Base-by-base conservation (phyloP, 2,113 vertebrate genomes). In the Cercocebus atys region DNA sequence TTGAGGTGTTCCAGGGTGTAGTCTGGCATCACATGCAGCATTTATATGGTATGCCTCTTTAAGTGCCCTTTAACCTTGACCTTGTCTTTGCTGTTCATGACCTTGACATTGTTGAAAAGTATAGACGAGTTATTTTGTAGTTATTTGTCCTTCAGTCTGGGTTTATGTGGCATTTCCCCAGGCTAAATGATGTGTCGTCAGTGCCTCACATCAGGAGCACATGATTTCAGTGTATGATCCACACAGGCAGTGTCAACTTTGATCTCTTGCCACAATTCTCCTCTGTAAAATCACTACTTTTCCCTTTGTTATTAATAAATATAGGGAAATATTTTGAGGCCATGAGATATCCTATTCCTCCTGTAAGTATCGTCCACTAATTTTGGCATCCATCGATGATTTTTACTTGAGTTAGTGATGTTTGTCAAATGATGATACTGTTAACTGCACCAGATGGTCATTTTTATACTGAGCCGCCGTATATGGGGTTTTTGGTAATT, bases 221-320 rank as follows among this genome's bases (percentile, higher is more conserved):
- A 0, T 20, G 27, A 64, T 87, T 38, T 81, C 47, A 17, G 1
- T 76, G 1, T 81, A 16, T 68, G 80, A 10, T 73, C n/a, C 43
- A 2, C 17, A 0, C 0, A 3, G 70, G 70, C 76, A 52, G 16
- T n/a, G 30, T 70, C 61, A 13, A 27, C 35, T 40, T 0, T 43
- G 50, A 52, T 35, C 40, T 4, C 61, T 82, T 68, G n/a, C 20
- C 10, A 2, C 13, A 18, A 23, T 18, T 88, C 32, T 66, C 14
- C 2, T 25, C 35, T 64, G 6, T 35, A 38, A 73, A 35, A 57
- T 30, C 20, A n/a, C 73, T 20, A 0, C 50, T 90, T 79, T 52
- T 13, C 20, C 8, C 25, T 55, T 79, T 83, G 79, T 91, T 43
- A n/a, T 64, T 6, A 68, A 35, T 68, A 68, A 85, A 5, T 83